Conservation (phyloP, 1,140 invertebrate species). For the Spodoptera litura region DNA sequence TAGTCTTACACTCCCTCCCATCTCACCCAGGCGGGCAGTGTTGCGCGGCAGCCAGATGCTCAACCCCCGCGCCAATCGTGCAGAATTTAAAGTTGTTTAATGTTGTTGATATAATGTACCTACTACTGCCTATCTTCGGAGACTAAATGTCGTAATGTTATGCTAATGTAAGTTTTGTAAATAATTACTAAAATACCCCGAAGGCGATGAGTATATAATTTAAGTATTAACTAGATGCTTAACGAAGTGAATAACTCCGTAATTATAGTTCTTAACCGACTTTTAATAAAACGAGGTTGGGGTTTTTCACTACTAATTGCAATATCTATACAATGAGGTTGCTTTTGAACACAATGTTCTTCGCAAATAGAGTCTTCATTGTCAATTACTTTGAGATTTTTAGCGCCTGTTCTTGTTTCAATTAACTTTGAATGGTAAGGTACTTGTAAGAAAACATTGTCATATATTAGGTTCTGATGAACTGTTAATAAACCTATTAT, state of each 20-base stretch:
- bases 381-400: slow-evolving; percentile 8
- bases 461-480: background rate
- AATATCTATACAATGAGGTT: slow-evolving; percentile 9
- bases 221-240: slow-evolving; percentile 4
- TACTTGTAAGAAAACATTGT: background rate
- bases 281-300: slow-evolving; percentile 10
- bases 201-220: background rate
- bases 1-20: too few relatives aligned
- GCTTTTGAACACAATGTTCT: slow-evolving; percentile 3
- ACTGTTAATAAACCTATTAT: too few relatives aligned
- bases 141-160: too few relatives aligned
- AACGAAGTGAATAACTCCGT: slow-evolving; percentile 25
- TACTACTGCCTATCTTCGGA: too few relatives aligned
- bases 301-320: slow-evolving; percentile 11
- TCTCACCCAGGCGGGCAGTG: too few relatives aligned
- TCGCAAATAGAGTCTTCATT: background rate
- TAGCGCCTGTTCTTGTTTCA: background rate
- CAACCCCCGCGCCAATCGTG: too few relatives aligned
- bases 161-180: slow-evolving; percentile 1
- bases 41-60: too few relatives aligned
- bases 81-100: too few relatives aligned
- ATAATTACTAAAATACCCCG: slow-evolving; percentile 1
- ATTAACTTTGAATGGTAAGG: background rate
- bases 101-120: too few relatives aligned
- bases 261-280: slow-evolving; percentile 21